These are phyloP conservation scores for Lasioglossum baleicum DNA, from an alignment of 1,140 invertebrate species.

Conservation along the genomic window DNA sequence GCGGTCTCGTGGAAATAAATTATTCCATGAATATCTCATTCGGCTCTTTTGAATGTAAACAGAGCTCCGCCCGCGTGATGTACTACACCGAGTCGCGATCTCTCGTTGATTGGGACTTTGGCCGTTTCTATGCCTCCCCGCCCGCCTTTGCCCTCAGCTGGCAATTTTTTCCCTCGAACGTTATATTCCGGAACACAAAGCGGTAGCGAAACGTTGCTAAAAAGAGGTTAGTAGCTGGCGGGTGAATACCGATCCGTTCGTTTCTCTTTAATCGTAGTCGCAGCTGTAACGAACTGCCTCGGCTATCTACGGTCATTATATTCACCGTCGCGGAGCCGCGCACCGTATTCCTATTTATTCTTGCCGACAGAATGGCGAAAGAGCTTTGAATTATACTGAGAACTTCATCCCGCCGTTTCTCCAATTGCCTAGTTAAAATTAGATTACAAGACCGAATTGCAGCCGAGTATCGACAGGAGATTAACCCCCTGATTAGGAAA, in stretches of 20 bases:
- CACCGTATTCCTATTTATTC: conserved; percentile 11
- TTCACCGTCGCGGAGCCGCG: not conserved
- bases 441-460: conserved; percentile 3
- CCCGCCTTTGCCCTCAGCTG: not conserved
- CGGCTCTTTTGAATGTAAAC: conserved; percentile 56
- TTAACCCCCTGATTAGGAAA: not conserved
- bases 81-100: conserved; percentile 16
- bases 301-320: conserved; percentile 18
- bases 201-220: conserved; percentile 29
- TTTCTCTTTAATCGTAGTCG: conserved; percentile 48
- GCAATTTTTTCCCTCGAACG: not conserved
- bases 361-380: not conserved
- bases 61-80: conserved; percentile 29
- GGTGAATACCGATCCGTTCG: conserved; percentile 49
- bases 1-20: conserved; percentile 48
- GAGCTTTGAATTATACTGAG: not conserved
- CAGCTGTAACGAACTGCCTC: conserved; percentile 16
- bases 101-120: conserved; percentile 51
- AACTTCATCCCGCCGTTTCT: not conserved
- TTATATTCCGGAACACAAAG: conserved; percentile 43
- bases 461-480: no score
- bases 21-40: conserved; percentile 62
- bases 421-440: conserved; percentile 21
- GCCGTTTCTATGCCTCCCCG: not conserved
- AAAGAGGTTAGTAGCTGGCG: conserved; percentile 34